Percentiles rank a stretch among this genome's conserved stretches.
Conservation (phyloP, 2,888 invertebrate species). For the Abscondita cerata region DNA sequence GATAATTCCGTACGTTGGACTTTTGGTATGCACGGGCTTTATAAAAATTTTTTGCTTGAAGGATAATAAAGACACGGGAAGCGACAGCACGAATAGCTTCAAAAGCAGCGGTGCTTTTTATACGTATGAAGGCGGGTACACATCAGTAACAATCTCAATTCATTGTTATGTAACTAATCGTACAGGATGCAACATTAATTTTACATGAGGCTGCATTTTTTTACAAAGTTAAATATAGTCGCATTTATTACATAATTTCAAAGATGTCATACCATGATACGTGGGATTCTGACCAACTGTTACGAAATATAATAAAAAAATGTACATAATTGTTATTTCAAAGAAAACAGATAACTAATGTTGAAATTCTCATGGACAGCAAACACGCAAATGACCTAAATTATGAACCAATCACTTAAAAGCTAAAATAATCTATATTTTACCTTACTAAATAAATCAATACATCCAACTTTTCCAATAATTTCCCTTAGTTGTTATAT, state of each 20-base stretch:
- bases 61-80: constrained; percentile 6
- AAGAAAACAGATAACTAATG: constrained; percentile 24
- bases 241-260: no score
- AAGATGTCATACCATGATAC: background rate
- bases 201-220: background rate
- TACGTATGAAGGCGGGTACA: background rate
- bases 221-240: background rate
- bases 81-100: constrained; percentile 6
- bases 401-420: constrained; percentile 33
- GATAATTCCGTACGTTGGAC: no score
- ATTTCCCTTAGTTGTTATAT: constrained; percentile 23
- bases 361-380: constrained; percentile 29
- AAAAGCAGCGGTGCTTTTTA: constrained; percentile 11
- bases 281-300: constrained; percentile 1
- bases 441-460: constrained; percentile 22
- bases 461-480: constrained; percentile 18
- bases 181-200: background rate
- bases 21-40: background rate
- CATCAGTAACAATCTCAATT: constrained; percentile 6
- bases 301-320: constrained; percentile 10
- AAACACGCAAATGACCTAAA: constrained; percentile 37
- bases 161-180: constrained; percentile 4
- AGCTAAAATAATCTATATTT: constrained; percentile 17
- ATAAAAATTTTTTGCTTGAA: constrained; percentile 1
- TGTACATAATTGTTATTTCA: constrained; percentile 20